Base-by-base conservation (phyloP, 2,797 vertebrate genomes). In the Eutrigla gurnardus region DNA sequence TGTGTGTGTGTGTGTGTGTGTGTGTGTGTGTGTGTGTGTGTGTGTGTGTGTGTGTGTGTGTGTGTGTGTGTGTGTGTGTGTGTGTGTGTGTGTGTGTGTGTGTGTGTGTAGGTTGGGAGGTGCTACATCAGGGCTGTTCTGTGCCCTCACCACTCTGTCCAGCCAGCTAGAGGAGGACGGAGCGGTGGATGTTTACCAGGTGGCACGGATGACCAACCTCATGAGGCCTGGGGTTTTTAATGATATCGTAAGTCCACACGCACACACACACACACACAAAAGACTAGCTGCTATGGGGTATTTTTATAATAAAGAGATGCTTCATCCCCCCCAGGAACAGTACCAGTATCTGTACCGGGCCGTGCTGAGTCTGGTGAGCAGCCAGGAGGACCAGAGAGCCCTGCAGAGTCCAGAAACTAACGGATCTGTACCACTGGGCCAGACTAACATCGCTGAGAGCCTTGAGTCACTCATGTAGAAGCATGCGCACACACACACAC, bases 171-270 rank as follows among this genome's bases (percentile, higher is more conserved):
- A 98, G 88, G 96, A 95, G 86, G 96, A 98, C 70, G 96, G 95
- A 77, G 93, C 93, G 0, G 90, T 97, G 65, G 96, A 99, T 68
- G 96, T 99, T 77, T 99, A 98, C 91, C 96, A 97, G 58, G 96
- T 96, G 87, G 95, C 97, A 6, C 96, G 97, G 82, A 98, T 99
- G 97, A 97, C 96, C 83, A 98, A 97, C 94, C 90, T 98, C 70
- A 98, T 98, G 97, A 96, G 97, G 76, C 98, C 98, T 0, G 97
- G 97, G 59, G 91, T 99, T 66, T 99, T 99, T 87, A 96, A 95
- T 52, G 98, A 99, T 75, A 77, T 97, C 37, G 98, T 99, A 92
- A 96, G 97, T 25, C 95, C 43, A 72, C 57, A 6, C 25, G 42
- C 43, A 72, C 57, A 6, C 25, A 25, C 25, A 8, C 37, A 5